Base-by-base conservation (phyloP, 1,140 invertebrate genomes). In the Meloidogyne floridensis region DNA sequence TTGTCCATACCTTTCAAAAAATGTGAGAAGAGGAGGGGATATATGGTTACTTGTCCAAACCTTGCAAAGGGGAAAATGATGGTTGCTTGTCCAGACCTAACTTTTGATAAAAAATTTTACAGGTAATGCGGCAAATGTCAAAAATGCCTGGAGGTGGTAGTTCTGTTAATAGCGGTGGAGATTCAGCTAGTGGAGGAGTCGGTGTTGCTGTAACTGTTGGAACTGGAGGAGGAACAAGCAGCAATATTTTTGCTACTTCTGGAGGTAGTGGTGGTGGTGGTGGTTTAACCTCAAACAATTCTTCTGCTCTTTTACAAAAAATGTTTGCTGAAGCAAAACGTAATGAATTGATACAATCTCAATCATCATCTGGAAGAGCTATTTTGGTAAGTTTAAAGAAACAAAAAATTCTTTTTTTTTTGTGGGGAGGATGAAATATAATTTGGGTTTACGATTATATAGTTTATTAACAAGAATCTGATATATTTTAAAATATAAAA, bases 101-200 rank as follows among this genome's bases (percentile, higher is more conserved):
- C 32, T 32, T 32, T 1, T 32, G 32, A 32, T 32, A 47, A 47
- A 47, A 47, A 47, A 47, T 47, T 47, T 47, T 47, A 15, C 59
- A 79, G 77, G 77, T 79, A 72, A 79, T 79, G 77, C 77, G 77
- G 15, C 77, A 79, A 72, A 79, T 79, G 77, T 79, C 77, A 43
- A 79, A 79, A 79, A 72, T 79, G 77, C 77, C 77, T 13, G 77
- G 56, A 1, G 56, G 42, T 65, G 77, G 77, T 69, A 59, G 51
- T 59, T 51, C 43, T 77, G 32, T 69, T 77, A 65, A 56, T 18
- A 54, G 56, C 15, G 77, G 77, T n/a, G 65, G 65, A 8, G 43
- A 72, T 6, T 79, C 65, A 18, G 6, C 72, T 51, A 6, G 4
- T 51, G 72, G 72, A 5, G 72, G 13, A 32, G 32, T 32, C 32